Base-by-base conservation (phyloP, 64 coral and sea anemone genomes). In the Platygyra sinensis region DNA sequence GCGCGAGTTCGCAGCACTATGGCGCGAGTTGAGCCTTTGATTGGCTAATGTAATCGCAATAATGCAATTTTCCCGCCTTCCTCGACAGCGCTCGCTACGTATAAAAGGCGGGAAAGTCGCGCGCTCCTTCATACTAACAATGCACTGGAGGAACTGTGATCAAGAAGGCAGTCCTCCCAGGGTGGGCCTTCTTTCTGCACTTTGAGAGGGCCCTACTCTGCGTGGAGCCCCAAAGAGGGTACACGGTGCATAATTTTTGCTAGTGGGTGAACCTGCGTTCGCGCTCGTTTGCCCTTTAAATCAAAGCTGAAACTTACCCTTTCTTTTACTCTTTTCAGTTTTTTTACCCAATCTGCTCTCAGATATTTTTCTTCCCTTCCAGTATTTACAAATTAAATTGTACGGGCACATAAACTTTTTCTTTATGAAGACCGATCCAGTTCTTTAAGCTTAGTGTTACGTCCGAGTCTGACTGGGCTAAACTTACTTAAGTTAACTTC, bases 81-180 rank as follows among this genome's bases (percentile, higher is more conserved):
- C 30, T 8, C 73, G 60, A 55, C 54, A 77, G 71, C 77, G 29
- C 86, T 27, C 32, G 50, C 59, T 63, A 55, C 51, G 42, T 93
- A 93, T 93, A 96, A 93, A 93, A 93, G 91, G 64, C 89, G 67
- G 87, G 75, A 89, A 60, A 60, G 63, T 64, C 20, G 73, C 54
- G 38, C 61, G 31, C 15, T 74, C 33, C 24, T 54, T 93, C 94
- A 96, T 96, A 96, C 94, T 96, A 96, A 96, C 94, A 96, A 96
- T 93, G 94, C 87, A 89, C 94, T 90, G 91, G 94, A 93, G 80
- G 88, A 76, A 96, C 87, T 90, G 94, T 96, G 94, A 96, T 96
- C 94, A 96, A 24, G 73, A 96, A 96, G 94, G 94, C 94, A 81
- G 90, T 92, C 74, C 62, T 93, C 90, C 67, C 94, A 82, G 94